phyloP scores from a whole-genome alignment of 1,140 invertebrate genomes.

The Drosophila aff. region DNA sequence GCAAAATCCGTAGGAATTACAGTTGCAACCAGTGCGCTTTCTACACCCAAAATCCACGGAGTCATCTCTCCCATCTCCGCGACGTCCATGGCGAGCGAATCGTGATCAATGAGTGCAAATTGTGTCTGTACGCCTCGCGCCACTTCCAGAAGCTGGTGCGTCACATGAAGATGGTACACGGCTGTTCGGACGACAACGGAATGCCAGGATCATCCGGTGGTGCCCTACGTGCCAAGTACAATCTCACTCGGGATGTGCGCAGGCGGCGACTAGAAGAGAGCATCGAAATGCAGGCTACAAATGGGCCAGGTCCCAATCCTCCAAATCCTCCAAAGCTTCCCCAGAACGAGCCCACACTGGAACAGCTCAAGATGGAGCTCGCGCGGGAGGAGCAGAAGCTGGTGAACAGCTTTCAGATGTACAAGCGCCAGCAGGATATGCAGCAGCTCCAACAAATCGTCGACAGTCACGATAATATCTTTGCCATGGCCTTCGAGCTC shows the following conservation, averaged over 20 bases:
- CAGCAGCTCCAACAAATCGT: slow-evolving; percentile 62
- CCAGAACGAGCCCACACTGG: slow-evolving; percentile 56
- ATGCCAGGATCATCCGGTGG: slow-evolving; percentile 42
- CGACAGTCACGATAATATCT: slow-evolving; percentile 55
- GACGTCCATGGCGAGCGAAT: slow-evolving; percentile 92
- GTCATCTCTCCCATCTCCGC: slow-evolving; percentile 91
- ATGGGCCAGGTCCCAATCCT: background rate
- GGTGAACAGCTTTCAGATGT: slow-evolving; percentile 52
- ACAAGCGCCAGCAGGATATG: slow-evolving; percentile 63
- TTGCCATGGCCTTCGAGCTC: slow-evolving; percentile 76
- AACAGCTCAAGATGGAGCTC: slow-evolving; percentile 71
- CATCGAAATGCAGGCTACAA: slow-evolving; percentile 35
- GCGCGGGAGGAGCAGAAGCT: slow-evolving; percentile 64
- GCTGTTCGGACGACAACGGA: slow-evolving; percentile 71
- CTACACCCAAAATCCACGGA: slow-evolving; percentile 92
- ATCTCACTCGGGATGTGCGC: slow-evolving; percentile 68
- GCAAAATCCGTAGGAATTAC: slow-evolving; percentile 92
- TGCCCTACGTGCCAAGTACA: slow-evolving; percentile 54
- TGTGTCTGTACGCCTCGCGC: slow-evolving; percentile 94
- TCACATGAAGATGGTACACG: slow-evolving; percentile 93
- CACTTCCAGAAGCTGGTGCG: slow-evolving; percentile 93
- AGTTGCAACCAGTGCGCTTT: slow-evolving; percentile 90
- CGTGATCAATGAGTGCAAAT: slow-evolving; percentile 92
- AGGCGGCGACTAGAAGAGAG: slow-evolving; percentile 76
- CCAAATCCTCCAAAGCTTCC: background rate